Base-by-base conservation (phyloP, 2,113 vertebrate species). In the Empidonax alnorum region DNA sequence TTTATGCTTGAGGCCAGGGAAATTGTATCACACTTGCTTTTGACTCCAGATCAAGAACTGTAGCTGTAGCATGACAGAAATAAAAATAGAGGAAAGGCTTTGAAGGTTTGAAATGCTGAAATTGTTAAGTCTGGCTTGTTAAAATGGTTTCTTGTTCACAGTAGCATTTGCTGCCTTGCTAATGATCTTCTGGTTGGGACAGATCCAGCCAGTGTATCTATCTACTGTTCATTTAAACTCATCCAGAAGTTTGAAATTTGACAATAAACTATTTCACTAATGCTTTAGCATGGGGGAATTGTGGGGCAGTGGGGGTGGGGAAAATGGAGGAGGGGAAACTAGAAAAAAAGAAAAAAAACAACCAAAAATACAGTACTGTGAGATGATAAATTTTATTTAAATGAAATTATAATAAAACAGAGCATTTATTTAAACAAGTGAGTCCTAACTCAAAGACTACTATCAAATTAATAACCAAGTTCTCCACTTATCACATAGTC, bases 21-120 rank as follows among this genome's bases (percentile, higher is more conserved):
- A 95, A 81, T 44, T 76, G 2, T 81, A 80, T 84, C 53, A 94
- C 58, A 27, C 46, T 85, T 78, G 56, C 22, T 91, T 95, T 95
- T 93, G 68, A 94, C 37, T 94, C 3, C 19, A 76, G 77, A 95
- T 97, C 74, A 95, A 94, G 67, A 95, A 69, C 15, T 61, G 12
- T 53, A 96, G 30, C 37, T 82, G 80, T 58, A 89, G 50, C 16
- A 91, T 62, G 22, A 76, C 47, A 76, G 90, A 94, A 80, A 79
- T 3, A 12, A 87, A 74, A 72, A 44, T 10, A 33, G 37, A 87
- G 10, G 55, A 50, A 31, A 91, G 11, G 12, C 73, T 71, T 95
- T 79, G 89, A 96, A 89, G 73, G 74, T 86, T 75, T 74, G 14
- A 87, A 87, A 95, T 58, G 22, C 55, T 87, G 74, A 91, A 76